Base-by-base conservation (phyloP, 1,140 invertebrate genomes). In the Tachypleus tridentatus region DNA sequence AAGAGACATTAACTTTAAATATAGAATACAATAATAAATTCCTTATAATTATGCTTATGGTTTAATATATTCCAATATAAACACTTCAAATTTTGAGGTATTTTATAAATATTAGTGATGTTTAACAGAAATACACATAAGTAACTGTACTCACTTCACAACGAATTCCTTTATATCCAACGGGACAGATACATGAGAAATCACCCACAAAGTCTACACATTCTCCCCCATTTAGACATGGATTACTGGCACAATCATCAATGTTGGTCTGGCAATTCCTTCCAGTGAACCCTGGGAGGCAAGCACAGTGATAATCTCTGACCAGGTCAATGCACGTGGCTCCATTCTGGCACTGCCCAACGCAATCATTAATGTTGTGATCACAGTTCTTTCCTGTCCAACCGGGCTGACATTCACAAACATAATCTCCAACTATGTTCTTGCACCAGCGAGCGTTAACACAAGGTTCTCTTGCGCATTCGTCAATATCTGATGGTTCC, bases 181-280 rank as follows among this genome's bases (percentile, higher is more conserved):
- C 78, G 0, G 89, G 86, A 73, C 94, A 97, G 49, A 91, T 88
- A 72, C 94, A 97, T 73, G 97, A 96, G 3, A 97, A 79, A 4
- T 91, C 92, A 1, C 91, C 95, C 67, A 91, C 85, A 1, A 88
- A 78, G 72, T 93, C 90, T 70, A 91, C 88, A 74, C 92, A 96
- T 52, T 74, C 72, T 70, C 85, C 92, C 56, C 89, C 89, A 71
- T 87, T 91, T 71, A 93, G 86, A 73, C 94, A 97, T 0, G 93
- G 93, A 76, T 89, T 87, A 54, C 86, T 90, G 69, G 87, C 86
- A 78, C 93, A 97, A 75, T 97, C 93, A 78, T 93, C 91, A 62
- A 97, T 93, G 10, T 88, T 88, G 57, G 72, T 72, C 64, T 76
- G 66, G 63, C 78, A 80, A 7, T 74, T 69, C 7, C 73, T 73